A percentile compares a stretch with the other conserved stretches of the same genome.
These are phyloP conservation scores for Yponomeuta sedellus DNA, from an alignment of 2,888 invertebrate genomes.

Conservation along the genomic window DNA sequence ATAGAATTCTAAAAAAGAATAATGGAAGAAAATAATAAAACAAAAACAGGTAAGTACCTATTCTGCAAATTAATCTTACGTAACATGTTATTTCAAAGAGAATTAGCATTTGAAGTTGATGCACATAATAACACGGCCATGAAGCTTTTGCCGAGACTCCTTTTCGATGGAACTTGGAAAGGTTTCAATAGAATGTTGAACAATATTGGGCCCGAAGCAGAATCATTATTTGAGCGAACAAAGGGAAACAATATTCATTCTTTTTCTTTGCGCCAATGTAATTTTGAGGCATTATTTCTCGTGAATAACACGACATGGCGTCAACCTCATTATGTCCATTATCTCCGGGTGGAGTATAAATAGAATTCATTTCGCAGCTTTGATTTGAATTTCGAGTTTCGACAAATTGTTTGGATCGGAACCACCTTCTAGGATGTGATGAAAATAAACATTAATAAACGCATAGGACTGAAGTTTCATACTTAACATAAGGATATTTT, in stretches of 20 bases:
- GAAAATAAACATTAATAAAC: not conserved
- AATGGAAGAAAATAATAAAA: too few relatives aligned
- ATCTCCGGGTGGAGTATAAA: not conserved
- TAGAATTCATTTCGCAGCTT: not conserved
- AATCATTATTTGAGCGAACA: conserved; percentile 43
- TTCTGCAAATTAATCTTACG: too few relatives aligned
- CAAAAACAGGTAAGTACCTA: too few relatives aligned
- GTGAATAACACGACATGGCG: conserved; percentile 25
- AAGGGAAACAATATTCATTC: conserved; percentile 35
- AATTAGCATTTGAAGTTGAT: too few relatives aligned
- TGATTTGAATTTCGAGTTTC: not conserved
- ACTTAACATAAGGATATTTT: too few relatives aligned
- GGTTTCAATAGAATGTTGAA: conserved; percentile 27
- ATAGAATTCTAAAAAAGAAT: too few relatives aligned
- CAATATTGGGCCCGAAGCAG: conserved; percentile 36
- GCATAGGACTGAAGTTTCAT: too few relatives aligned
- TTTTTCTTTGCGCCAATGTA: conserved; percentile 32
- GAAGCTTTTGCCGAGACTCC: not conserved
- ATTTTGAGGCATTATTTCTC: conserved; percentile 36
- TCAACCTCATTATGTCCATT: not conserved
- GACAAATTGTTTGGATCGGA: not conserved
- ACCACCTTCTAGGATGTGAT: not conserved
- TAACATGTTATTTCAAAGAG: too few relatives aligned
- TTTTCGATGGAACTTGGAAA: not conserved
- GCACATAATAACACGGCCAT: not conserved